Evolutionary conservation across 2,113 vertebrate species (phyloP).

Genomic region (Protomyctophum bolini): DNA sequence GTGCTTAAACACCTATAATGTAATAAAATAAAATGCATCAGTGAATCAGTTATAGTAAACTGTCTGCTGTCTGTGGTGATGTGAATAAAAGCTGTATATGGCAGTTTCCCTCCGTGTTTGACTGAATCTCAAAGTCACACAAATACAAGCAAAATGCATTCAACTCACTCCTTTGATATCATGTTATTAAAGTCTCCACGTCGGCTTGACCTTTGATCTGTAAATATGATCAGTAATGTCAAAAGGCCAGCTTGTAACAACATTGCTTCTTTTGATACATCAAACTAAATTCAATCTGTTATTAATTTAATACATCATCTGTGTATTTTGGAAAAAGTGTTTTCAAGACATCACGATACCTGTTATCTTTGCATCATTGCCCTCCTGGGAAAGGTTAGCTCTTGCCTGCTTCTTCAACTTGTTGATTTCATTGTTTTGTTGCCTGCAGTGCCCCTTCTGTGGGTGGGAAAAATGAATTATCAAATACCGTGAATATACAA

Average conservation of each 20-base stretch:
- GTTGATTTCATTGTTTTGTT: constrained; percentile 8
- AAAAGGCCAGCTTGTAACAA: not conserved
- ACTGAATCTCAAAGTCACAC: not conserved
- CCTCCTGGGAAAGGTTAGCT: not conserved
- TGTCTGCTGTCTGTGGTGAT: not conserved
- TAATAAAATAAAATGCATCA: not conserved
- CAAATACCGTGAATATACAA: too few relatives aligned
- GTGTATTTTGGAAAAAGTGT: not conserved
- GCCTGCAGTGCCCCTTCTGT: constrained; percentile 41
- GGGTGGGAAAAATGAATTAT: not conserved
- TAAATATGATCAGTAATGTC: not conserved
- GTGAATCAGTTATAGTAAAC: not conserved
- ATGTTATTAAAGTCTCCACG: constrained; percentile 7
- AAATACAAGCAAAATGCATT: not conserved
- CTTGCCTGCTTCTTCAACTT: not conserved
- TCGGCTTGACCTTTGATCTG: constrained; percentile 33
- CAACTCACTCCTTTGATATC: constrained; percentile 55
- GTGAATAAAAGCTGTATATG: not conserved
- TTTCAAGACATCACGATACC: not conserved
- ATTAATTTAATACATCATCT: not conserved
- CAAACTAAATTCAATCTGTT: not conserved
- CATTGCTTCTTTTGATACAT: not conserved
- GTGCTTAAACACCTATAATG: not conserved
- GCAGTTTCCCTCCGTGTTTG: not conserved
- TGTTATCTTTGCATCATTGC: constrained; percentile 12